A percentile compares a stretch with the other conserved stretches of the same genome.
Conservation (phyloP, 2,888 invertebrate genomes). For the Agrilus mali region DNA sequence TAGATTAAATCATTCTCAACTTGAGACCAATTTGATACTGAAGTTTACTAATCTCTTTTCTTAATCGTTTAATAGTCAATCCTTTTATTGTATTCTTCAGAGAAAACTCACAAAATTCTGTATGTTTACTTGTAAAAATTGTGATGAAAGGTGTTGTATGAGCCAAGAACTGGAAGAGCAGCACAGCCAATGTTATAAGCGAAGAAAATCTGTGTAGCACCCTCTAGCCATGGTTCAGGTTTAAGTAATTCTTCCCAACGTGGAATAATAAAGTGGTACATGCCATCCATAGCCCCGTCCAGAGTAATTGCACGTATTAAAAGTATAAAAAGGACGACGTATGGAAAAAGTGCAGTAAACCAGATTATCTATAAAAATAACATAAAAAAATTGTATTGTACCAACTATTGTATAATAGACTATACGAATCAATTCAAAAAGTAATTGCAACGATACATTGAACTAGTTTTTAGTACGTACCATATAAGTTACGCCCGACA, state of each 20-base stretch:
- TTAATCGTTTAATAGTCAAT: no score
- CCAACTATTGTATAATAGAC: no score
- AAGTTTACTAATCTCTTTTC: no score
- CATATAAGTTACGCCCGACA: no score
- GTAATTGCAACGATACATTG: no score
- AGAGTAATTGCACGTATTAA: conserved; percentile 53
- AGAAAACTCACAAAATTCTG: no score
- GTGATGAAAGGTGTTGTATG: conserved; percentile 64
- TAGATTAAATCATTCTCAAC: no score
- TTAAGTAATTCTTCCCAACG: conserved; percentile 39
- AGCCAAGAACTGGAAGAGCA: conserved; percentile 57
- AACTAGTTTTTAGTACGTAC: no score
- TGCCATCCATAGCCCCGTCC: conserved; percentile 49
- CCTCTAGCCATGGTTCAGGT: conserved; percentile 56
- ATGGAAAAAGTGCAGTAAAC: conserved; percentile 65
- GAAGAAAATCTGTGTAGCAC: conserved; percentile 65
- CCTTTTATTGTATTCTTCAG: no score
- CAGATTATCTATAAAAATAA: conserved; percentile 45
- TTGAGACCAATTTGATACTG: no score
- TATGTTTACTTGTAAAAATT: conserved; percentile 51
- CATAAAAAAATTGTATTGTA: neutral
- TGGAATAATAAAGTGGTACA: conserved; percentile 55
- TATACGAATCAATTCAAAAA: no score
- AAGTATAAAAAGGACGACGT: conserved; percentile 52
- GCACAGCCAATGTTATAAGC: conserved; percentile 67